These are phyloP conservation scores for Hylaeus anthracinus DNA, from an alignment of 1,140 invertebrate genomes.

Conservation along the genomic window DNA sequence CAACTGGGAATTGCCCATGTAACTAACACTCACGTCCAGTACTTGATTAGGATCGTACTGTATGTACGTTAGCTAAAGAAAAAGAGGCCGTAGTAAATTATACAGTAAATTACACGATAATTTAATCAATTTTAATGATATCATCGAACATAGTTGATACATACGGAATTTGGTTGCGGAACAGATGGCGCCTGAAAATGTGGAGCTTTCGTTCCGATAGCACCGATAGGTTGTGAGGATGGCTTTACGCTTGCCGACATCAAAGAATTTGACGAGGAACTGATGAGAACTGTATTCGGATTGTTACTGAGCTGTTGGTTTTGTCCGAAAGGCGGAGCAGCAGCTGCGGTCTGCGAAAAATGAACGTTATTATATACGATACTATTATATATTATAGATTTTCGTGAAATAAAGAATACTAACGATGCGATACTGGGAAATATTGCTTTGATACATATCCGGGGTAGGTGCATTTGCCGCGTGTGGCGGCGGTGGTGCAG, in stretches of 20 bases:
- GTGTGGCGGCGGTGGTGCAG: constrained; percentile 79
- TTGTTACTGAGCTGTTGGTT: constrained; percentile 90
- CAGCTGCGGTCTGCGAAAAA: constrained; percentile 81
- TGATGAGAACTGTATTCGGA: constrained; percentile 93
- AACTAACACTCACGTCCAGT: constrained; percentile 80
- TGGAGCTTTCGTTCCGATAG: constrained; percentile 87
- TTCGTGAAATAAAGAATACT: constrained; percentile 12
- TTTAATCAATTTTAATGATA: not conserved
- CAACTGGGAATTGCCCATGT: constrained; percentile 84
- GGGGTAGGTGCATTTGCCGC: constrained; percentile 83
- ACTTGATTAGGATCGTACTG: constrained; percentile 81
- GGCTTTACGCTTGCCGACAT: constrained; percentile 95
- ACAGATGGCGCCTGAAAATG: constrained; percentile 80
- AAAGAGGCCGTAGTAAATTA: constrained; percentile 1
- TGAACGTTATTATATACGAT: not conserved
- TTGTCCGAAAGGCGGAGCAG: constrained; percentile 86
- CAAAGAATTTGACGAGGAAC: constrained; percentile 91
- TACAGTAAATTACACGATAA: not conserved
- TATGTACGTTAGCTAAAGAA: constrained; percentile 78
- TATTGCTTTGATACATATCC: constrained; percentile 90
- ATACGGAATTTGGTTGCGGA: constrained; percentile 80
- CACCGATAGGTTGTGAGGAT: constrained; percentile 90
- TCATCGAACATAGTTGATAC: constrained; percentile 7
- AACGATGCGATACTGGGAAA: constrained; percentile 88
- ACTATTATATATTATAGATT: not conserved